Conservation (phyloP, 2,113 vertebrate genomes). For the Gambusia holbrooki region DNA sequence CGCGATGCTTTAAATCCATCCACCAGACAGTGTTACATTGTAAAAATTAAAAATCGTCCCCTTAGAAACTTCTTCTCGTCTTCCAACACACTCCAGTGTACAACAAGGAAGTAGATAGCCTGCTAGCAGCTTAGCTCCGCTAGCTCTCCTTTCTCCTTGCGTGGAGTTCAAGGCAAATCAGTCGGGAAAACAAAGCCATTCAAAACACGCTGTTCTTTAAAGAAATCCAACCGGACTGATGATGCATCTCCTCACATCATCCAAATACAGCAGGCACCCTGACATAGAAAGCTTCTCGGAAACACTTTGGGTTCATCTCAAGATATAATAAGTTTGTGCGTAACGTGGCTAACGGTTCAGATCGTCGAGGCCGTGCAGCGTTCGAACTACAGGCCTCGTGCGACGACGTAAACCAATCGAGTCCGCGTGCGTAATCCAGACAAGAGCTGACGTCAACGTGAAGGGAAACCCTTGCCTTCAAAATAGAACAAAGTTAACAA, state of each 20-base stretch:
- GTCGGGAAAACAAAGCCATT: constrained; percentile 50
- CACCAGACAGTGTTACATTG: constrained; percentile 19
- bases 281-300: neutral
- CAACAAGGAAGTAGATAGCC: constrained; percentile 76
- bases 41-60: constrained; percentile 11
- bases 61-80: constrained; percentile 58
- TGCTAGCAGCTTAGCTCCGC: constrained; percentile 44
- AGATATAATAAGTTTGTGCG: constrained; percentile 62
- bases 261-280: neutral
- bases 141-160: constrained; percentile 64
- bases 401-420: constrained; percentile 63
- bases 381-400: constrained; percentile 73
- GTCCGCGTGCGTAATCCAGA: constrained; percentile 44
- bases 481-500: constrained; percentile 5
- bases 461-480: constrained; percentile 64
- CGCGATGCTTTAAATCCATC: constrained; percentile 32
- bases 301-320: constrained; percentile 14
- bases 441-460: constrained; percentile 56
- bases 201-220: constrained; percentile 21
- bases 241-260: neutral
- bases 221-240: neutral
- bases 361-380: constrained; percentile 55
- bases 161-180: constrained; percentile 65
- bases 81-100: constrained; percentile 60
- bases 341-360: constrained; percentile 48